Evolutionary conservation across 2,113 vertebrate species (phyloP).

Genomic region (Hyperopisus bebe): DNA sequence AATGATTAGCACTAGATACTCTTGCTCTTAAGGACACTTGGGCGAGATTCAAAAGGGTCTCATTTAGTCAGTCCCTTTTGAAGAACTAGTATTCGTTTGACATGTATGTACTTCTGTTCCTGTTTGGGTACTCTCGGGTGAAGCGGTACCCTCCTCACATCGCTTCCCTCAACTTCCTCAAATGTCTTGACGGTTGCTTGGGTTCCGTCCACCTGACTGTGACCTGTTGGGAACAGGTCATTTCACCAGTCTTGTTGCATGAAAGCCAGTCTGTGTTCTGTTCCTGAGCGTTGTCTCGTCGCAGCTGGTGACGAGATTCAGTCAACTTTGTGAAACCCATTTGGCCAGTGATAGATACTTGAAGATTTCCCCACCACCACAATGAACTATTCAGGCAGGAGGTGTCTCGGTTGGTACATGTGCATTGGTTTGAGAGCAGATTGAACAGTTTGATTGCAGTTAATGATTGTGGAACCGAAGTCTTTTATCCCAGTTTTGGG

Average conservation of each 20-base stretch:
- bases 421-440: not conserved
- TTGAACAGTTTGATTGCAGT: not conserved
- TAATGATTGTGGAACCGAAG: not conserved
- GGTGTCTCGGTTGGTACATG: not conserved
- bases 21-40: not conserved
- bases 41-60: not conserved
- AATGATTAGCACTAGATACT: not conserved
- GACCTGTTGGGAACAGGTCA: not conserved
- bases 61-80: not conserved
- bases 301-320: not conserved
- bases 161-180: not conserved
- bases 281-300: not conserved
- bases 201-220: not conserved
- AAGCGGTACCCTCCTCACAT: not conserved
- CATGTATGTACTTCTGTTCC: not conserved
- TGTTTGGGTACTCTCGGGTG: not conserved
- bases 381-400: not conserved
- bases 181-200: not conserved
- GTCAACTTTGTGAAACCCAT: not conserved
- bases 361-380: constrained; percentile 10
- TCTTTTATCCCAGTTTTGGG: not conserved
- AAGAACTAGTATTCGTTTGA: not conserved
- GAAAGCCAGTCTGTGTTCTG: not conserved
- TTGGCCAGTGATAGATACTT: constrained; percentile 11
- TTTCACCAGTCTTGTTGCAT: not conserved